Evolutionary conservation across 2,888 invertebrate genomes (phyloP).

Genomic region (Barypeithes pellucidus): DNA sequence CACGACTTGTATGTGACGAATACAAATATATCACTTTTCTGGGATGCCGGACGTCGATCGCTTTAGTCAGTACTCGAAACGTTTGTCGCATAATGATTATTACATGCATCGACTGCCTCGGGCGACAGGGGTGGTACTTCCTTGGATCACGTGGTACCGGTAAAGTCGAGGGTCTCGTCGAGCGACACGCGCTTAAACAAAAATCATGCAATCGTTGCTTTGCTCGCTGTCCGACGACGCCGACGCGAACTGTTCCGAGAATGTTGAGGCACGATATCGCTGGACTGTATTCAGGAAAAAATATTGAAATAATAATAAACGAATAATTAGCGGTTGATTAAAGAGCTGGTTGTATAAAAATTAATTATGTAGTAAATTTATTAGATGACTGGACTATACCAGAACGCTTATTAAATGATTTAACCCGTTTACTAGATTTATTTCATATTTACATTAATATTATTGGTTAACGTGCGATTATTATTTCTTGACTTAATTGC

Average conservation of each 20-base stretch:
- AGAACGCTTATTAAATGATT: not conserved
- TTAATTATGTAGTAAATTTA: not conserved
- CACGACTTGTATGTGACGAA: slow-evolving; percentile 62
- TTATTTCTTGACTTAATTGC: too few relatives aligned
- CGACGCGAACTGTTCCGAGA: not conserved
- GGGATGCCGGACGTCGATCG: slow-evolving; percentile 59
- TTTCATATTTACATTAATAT: too few relatives aligned
- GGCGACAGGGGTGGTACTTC: slow-evolving; percentile 52
- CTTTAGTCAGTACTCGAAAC: slow-evolving; percentile 47
- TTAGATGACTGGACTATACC: not conserved
- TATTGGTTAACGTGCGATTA: too few relatives aligned
- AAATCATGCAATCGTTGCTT: not conserved
- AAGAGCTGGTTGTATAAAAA: not conserved
- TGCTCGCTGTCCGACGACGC: not conserved
- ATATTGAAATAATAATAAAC: not conserved
- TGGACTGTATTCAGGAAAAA: not conserved
- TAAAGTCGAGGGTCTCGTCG: slow-evolving; percentile 14
- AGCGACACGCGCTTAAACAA: slow-evolving; percentile 18
- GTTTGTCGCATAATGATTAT: slow-evolving; percentile 50
- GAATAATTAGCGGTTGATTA: not conserved
- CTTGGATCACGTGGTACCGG: slow-evolving; percentile 40
- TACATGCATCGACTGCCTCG: slow-evolving; percentile 38
- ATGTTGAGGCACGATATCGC: not conserved
- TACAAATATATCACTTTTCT: slow-evolving; percentile 65
- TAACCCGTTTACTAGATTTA: not conserved